Base-by-base conservation (phyloP, 2,888 invertebrate species). In the Smittia aterrima region DNA sequence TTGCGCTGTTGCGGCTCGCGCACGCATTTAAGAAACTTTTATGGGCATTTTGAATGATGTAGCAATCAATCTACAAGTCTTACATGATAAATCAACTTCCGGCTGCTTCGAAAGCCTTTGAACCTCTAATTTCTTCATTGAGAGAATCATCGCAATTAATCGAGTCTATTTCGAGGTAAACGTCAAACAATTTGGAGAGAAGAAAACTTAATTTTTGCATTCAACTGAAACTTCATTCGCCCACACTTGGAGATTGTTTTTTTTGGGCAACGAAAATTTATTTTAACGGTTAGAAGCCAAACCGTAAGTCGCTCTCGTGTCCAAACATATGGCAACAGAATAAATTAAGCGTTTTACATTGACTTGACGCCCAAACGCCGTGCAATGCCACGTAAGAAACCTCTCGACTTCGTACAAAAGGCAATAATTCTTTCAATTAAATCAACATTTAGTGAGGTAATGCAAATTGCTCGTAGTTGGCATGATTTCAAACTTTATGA, bases 221-320 rank as follows among this genome's bases (percentile, higher is more conserved):
- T 47, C 47, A n/a, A 16, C 47, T 2, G n/a, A 47, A 32, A 16
- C 47, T 47, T 58, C 20, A 58, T 58, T n/a, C 58, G 9, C 58
- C 58, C 58, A 58, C 58, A 16, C 2, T 13, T 58, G 6, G n/a
- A 13, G 4, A 9, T 18, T 20, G 58, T 22, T 58, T 47, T 7
- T 47, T 58, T 58, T 58, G 58, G 58, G 9, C 7, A 58, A 22
- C n/a, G 58, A 13, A 20, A 22, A 58, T 58, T 58, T 58, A n/a
- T 58, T 13, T 58, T 58, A 58, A 58, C 58, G 58, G 58, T 58
- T 58, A 58, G 58, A 58, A 58, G 58, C 22, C 58, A 58, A 58
- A 58, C 58, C 58, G 58, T 58, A 47, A 47, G 47, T 58, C 47
- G 16, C 47, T 16, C 22, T 58, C 7, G 13, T 58, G 58, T 58